These are phyloP conservation scores for Sapajus apella DNA, from an alignment of 2,113 vertebrate genomes.

Conservation along the genomic window DNA sequence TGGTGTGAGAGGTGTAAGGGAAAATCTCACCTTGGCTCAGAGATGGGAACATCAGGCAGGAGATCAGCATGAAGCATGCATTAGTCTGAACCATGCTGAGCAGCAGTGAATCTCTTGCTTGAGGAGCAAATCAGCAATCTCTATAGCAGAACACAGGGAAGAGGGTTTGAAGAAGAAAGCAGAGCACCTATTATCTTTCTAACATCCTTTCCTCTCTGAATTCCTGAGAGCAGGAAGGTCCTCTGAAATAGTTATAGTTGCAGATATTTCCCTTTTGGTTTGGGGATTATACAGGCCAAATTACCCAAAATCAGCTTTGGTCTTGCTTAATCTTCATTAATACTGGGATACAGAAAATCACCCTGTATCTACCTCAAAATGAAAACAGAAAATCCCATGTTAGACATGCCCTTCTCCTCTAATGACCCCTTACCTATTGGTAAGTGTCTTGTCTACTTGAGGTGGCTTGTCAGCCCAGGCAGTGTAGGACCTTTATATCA, in stretches of 20 bases:
- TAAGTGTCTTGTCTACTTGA: not conserved
- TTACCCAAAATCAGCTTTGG: not conserved
- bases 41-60: not conserved
- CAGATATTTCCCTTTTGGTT: not conserved
- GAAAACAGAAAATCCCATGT: not conserved
- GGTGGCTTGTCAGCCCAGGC: not conserved
- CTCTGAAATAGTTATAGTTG: not conserved
- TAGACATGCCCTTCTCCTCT: not conserved
- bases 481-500: not conserved
- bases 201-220: no score
- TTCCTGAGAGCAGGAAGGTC: not conserved
- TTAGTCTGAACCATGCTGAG: not conserved
- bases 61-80: not conserved
- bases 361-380: not conserved
- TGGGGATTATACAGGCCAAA: not conserved
- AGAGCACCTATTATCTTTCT: not conserved
- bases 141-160: not conserved
- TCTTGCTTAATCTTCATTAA: not conserved
- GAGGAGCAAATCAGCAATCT: not conserved
- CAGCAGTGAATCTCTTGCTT: not conserved
- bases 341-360: not conserved
- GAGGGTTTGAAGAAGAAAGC: no score
- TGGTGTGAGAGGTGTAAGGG: not conserved
- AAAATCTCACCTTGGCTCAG: not conserved
- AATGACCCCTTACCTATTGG: not conserved